Conservation (phyloP, 2,888 invertebrate genomes). For the Busseola fusca region DNA sequence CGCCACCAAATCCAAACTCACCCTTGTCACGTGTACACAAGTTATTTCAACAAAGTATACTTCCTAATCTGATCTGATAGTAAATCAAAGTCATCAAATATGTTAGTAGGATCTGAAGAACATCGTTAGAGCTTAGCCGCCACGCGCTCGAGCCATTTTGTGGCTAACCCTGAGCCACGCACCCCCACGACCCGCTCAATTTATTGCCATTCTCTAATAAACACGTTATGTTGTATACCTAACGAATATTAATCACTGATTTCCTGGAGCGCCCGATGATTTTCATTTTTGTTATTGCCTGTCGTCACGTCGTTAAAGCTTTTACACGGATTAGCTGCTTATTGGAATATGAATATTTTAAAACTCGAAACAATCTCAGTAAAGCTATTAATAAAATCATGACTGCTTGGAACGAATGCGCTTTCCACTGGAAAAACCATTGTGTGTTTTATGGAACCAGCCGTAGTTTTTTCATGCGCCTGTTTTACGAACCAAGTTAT, state of each 20-base stretch:
- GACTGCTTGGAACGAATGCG: conserved; percentile 19
- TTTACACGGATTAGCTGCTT: conserved; percentile 66
- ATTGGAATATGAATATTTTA: conserved; percentile 56
- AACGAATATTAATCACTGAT: conserved; percentile 86
- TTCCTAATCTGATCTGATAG: conserved; percentile 75
- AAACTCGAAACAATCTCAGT: conserved; percentile 19
- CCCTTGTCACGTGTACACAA: conserved; percentile 53
- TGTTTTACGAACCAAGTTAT: conserved; percentile 72
- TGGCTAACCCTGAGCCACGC: conserved; percentile 72
- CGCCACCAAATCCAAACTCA: conserved; percentile 28
- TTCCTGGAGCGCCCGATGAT: conserved; percentile 76
- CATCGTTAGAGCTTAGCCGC: conserved; percentile 80
- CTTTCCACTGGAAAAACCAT: conserved; percentile 40
- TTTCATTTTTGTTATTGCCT: conserved; percentile 78
- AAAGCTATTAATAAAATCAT: conserved; percentile 30
- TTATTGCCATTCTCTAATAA: conserved; percentile 84
- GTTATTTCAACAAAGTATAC: conserved; percentile 62
- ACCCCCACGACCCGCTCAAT: conserved; percentile 70
- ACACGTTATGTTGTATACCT: conserved; percentile 82
- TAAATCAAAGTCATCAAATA: conserved; percentile 84
- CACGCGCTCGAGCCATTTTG: conserved; percentile 83
- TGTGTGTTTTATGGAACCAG: conserved; percentile 39
- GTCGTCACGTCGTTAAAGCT: conserved; percentile 72
- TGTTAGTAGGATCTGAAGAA: conserved; percentile 80
- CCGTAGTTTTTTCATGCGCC: conserved; percentile 47